Base-by-base conservation (phyloP, 2,113 vertebrate genomes). In the Tonatia bakeri region DNA sequence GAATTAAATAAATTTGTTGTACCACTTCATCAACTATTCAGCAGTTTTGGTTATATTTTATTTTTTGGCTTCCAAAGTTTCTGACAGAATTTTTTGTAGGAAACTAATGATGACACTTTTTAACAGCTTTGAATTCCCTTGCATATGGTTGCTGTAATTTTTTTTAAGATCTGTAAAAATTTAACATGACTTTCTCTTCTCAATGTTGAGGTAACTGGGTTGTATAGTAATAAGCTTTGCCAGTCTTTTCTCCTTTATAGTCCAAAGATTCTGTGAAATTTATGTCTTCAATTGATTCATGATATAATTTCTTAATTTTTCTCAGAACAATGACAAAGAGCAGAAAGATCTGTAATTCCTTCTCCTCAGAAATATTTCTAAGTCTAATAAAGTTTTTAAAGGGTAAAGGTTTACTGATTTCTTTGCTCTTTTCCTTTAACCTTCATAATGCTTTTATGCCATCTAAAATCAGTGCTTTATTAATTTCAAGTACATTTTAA, bases 381-480 rank as follows among this genome's bases (percentile, higher is more conserved):
- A 77, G 40, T 38, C 28, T 91, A 96, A 95, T 95, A 52, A 94
- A 91, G 97, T 73, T 94, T 94, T 96, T 94, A 73, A 97, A 95
- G 50, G n/a, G 47, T 90, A 96, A 96, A 93, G 79, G 82, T 94
- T 96, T 96, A 73, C 76, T 94, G 75, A 90, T 94, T 94, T 92
- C 36, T 88, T 90, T 97, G 43, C 28, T 95, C 43, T 96, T 88
- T 67, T 17, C 81, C 31, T 64, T 95, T 97, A 82, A 90, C 95
- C 87, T 96, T 94, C 50, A 87, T 89, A 76, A 91, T 96, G 59
- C 47, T 97, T 77, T 91, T 84, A 45, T 95, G 56, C 36, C 59
- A 94, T 89, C 36, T 93, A 96, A 95, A 97, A 96, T 95, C 72
- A 76, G 69, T 87, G 67, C 73, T 96, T 95, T 94, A 61, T 96